phyloP scores from a whole-genome alignment of 2,113 vertebrate genomes.

The Apteryx owenii region DNA sequence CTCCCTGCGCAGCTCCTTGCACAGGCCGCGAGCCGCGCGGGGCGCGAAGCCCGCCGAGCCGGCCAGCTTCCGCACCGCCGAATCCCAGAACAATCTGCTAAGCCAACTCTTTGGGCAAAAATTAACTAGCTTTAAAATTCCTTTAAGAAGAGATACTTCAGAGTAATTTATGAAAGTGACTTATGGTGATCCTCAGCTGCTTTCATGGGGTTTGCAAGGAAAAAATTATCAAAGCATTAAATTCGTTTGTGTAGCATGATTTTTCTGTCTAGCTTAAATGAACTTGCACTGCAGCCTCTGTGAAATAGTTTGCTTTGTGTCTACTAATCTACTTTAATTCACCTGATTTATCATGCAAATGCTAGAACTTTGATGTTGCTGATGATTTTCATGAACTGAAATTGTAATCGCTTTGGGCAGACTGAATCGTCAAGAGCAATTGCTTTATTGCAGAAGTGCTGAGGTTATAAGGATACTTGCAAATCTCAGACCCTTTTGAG shows the following conservation, averaged over 20 bases:
- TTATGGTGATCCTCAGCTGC: conserved; percentile 72
- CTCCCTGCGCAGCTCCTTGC: conserved; percentile 79
- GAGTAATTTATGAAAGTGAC: conserved; percentile 86
- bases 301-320: conserved; percentile 87
- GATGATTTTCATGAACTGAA: conserved; percentile 83
- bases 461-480: conserved; percentile 71
- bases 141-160: conserved; percentile 91
- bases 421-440: conserved; percentile 76
- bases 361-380: conserved; percentile 82
- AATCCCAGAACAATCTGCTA: conserved; percentile 95
- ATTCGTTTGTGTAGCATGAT: conserved; percentile 79
- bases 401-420: conserved; percentile 79
- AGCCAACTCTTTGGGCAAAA: conserved; percentile 97
- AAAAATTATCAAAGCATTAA: conserved; percentile 74
- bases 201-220: conserved; percentile 71
- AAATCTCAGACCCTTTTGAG: conserved; percentile 79
- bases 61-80: conserved; percentile 87
- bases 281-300: conserved; percentile 89
- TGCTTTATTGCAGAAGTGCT: conserved; percentile 78
- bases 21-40: conserved; percentile 76
- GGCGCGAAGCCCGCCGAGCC: conserved; percentile 78
- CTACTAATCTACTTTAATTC: conserved; percentile 82
- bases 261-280: conserved; percentile 81
- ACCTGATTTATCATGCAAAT: conserved; percentile 84
- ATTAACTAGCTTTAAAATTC: conserved; percentile 99